Base-by-base conservation (phyloP, 2,888 invertebrate genomes). In the Napeogenes inachia region DNA sequence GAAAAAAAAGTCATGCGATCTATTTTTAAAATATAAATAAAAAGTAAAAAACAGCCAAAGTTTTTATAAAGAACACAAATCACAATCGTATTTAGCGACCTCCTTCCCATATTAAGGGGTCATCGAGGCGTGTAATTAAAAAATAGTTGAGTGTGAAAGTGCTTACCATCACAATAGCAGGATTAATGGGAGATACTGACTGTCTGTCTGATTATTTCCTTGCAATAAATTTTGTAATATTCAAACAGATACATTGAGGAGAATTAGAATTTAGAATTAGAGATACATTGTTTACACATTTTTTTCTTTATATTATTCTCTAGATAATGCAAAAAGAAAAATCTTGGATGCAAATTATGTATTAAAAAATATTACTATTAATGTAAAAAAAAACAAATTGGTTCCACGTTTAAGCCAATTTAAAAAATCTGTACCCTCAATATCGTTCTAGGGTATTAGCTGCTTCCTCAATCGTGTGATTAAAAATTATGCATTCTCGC, bases 401-500 rank as follows among this genome's bases (percentile, higher is more conserved):
- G 72, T 70, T 73, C 68, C 71, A 70, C 70, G 65, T 63, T 61
- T 56, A 32, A 66, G 66, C 69, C 67, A 70, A 70, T 69, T 65
- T 71, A 68, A 70, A 71, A 72, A 10, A 4, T 50, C 50, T 50
- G 67, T 74, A 75, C 75, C 76, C 75, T 68, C 73, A 65, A 68
- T 68, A 79, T 71, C 84, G 88, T 89, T 89, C 87, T 85, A 86
- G 79, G 78, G 82, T 84, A 89, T 90, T 89, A 89, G 87, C 80
- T 87, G 89, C 87, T 84, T 82, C 87, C 84, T 86, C 89, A 75
- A 78, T 88, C 89, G 89, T 85, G 84, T 88, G 87, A 90, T 90
- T 90, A 90, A 89, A 89, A 89, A 90, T 89, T 89, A 89, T 88
- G 84, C 79, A 79, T 77, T 71, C 65, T 69, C 70, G 64, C 68